Evolutionary conservation across 2,797 vertebrate species (phyloP).

Genomic region (Lateolabrax maculatus): DNA sequence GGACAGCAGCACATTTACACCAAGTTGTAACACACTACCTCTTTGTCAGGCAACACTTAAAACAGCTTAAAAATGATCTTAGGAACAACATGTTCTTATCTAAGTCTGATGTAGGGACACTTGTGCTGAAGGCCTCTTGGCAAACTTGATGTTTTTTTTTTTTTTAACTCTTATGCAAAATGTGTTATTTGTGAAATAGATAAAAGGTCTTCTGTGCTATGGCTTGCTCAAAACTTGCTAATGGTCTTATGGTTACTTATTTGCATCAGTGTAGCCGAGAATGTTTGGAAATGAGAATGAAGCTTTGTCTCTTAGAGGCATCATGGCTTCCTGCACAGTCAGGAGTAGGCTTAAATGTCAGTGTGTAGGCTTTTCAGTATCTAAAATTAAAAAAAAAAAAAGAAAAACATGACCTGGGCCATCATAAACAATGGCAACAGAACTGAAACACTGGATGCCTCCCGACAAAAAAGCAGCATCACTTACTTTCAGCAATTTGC

Average conservation of each 20-base stretch:
- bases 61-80: background rate
- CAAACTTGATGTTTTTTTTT: background rate
- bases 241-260: background rate
- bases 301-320: conserved; percentile 13
- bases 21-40: background rate
- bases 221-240: background rate
- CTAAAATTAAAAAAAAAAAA: background rate
- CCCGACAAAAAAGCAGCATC: conserved; percentile 20
- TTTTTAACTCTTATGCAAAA: background rate
- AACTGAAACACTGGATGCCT: background rate
- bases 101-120: background rate
- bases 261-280: background rate
- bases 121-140: background rate
- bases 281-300: conserved; percentile 6
- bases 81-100: background rate
- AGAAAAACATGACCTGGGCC: background rate
- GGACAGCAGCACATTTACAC: conserved; percentile 34
- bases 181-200: background rate
- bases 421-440: conserved; percentile 16
- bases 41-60: background rate
- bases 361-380: conserved; percentile 33
- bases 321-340: background rate
- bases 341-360: conserved; percentile 46
- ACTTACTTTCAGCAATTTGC: conserved; percentile 98
- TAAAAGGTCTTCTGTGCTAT: background rate